A percentile compares a stretch with the other conserved stretches of the same genome.
phyloP scores from a whole-genome alignment of 1,140 invertebrate genomes.

The Hestina assimilis region DNA sequence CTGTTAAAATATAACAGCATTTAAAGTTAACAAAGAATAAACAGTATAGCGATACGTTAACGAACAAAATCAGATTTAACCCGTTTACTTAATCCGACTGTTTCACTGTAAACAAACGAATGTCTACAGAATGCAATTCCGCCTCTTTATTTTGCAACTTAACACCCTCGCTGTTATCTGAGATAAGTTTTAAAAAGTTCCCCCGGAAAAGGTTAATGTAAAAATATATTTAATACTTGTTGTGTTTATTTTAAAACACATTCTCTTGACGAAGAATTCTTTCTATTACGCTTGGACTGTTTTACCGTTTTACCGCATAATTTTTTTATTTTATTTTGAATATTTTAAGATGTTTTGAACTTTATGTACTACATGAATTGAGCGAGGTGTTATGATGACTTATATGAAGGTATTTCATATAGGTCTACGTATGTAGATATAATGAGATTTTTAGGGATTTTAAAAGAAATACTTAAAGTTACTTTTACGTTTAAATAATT shows the following conservation, averaged over 20 bases:
- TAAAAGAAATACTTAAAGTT: too few species aligned
- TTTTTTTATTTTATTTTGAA: too few species aligned
- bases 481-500: too few species aligned
- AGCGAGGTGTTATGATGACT: too few species aligned
- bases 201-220: background rate
- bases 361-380: too few species aligned
- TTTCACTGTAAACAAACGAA: conserved; percentile 10
- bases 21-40: background rate
- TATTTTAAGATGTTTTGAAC: too few species aligned
- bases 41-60: conserved; percentile 12
- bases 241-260: background rate
- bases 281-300: background rate
- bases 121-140: conserved; percentile 7
- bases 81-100: conserved; percentile 16
- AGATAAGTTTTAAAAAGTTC: conserved; percentile 1
- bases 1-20: background rate
- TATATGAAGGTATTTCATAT: too few species aligned
- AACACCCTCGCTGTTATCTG: conserved; percentile 1
- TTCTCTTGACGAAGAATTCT: background rate
- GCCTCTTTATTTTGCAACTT: conserved; percentile 1
- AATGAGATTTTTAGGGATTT: too few species aligned
- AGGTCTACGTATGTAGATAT: too few species aligned
- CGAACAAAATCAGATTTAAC: conserved; percentile 12
- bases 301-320: background rate
- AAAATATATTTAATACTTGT: background rate